These are phyloP conservation scores for Acanthiza pusilla DNA, from an alignment of 2,797 vertebrate species.

Conservation along the genomic window DNA sequence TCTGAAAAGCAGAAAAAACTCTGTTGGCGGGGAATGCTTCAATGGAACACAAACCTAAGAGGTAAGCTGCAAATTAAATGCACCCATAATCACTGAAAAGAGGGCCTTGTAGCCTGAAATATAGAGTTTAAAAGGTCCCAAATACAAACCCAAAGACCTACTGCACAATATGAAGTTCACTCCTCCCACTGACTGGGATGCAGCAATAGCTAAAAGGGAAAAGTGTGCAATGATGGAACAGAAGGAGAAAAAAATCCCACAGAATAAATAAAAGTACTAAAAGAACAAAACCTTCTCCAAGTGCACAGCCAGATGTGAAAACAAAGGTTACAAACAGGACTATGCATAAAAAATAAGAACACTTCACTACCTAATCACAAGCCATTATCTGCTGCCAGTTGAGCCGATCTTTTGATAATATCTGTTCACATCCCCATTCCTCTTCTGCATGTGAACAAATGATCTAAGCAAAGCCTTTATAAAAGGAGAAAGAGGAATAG, in stretches of 20 bases:
- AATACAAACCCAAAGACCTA: not conserved
- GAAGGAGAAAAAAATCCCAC: too few species aligned
- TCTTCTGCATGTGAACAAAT: not conserved
- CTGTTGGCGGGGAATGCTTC: fast-evolving
- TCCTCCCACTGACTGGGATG: not conserved
- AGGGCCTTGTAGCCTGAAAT: not conserved
- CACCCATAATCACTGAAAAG: not conserved
- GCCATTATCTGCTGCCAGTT: not conserved
- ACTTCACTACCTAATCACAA: not conserved
- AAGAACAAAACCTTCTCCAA: not conserved
- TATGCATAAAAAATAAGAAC: not conserved
- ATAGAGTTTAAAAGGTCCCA: not conserved
- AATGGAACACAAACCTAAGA: not conserved
- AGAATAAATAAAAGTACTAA: not conserved
- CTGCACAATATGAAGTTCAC: not conserved
- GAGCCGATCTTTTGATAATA: not conserved
- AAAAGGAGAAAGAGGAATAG: not conserved
- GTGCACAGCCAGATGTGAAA: not conserved
- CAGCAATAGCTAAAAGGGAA: not conserved
- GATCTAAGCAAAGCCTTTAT: not conserved
- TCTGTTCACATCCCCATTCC: not conserved
- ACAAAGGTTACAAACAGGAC: not conserved
- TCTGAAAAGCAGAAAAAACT: not conserved
- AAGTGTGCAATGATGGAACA: not conserved
- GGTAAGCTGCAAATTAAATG: not conserved